phyloP scores from a whole-genome alignment of 2,888 invertebrate genomes.

The Nipponacmea schrenckii region DNA sequence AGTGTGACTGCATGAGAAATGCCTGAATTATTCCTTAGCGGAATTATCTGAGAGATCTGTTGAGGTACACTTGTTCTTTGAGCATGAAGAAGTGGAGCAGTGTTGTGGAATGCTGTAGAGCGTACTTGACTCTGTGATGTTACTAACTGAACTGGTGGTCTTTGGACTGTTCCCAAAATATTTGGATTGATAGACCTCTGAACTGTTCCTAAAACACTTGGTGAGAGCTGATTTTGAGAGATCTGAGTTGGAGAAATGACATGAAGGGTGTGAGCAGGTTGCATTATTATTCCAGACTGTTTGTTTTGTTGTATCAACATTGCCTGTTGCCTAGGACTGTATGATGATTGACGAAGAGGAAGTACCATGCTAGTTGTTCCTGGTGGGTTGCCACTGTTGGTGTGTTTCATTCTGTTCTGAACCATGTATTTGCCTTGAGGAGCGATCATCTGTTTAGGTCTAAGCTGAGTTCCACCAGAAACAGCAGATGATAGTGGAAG shows the following conservation, averaged over 20 bases:
- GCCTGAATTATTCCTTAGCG: neutral
- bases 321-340: neutral
- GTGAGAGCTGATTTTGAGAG: neutral
- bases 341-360: neutral
- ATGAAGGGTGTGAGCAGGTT: neutral
- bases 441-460: neutral
- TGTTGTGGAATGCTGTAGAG: neutral
- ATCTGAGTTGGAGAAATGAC: neutral
- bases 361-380: slow-evolving; percentile 10
- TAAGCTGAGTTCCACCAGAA: neutral
- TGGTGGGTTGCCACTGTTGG: neutral
- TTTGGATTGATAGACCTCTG: neutral
- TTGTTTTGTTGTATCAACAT: slow-evolving; percentile 8
- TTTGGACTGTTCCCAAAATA: neutral
- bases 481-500: neutral
- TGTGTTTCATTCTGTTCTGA: neutral
- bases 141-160: neutral
- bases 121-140: neutral
- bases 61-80: neutral
- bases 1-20: neutral
- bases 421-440: neutral
- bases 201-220: too few species aligned
- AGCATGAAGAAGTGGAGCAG: neutral
- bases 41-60: neutral
- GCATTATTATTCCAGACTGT: neutral